These are phyloP conservation scores for Bettongia penicillata DNA, from an alignment of 2,113 vertebrate genomes.

Conservation along the genomic window DNA sequence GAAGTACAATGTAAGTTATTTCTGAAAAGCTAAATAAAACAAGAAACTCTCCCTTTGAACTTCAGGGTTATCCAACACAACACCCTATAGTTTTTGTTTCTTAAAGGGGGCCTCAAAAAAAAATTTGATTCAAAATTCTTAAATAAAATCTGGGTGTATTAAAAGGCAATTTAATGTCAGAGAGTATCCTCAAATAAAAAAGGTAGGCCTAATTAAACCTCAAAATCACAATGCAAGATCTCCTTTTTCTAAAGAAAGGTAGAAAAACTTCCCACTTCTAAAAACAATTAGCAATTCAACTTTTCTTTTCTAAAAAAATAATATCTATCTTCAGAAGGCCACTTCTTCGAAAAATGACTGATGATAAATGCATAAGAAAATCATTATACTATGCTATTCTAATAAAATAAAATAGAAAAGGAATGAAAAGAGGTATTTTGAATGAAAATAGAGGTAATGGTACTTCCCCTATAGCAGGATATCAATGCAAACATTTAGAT, in stretches of 20 bases:
- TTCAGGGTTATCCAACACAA: conserved; percentile 10
- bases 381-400: background rate
- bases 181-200: conserved; percentile 1
- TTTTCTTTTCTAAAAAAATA: no score
- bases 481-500: background rate
- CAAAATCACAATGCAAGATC: background rate
- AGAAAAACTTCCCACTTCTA: background rate
- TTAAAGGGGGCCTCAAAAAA: background rate
- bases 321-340: background rate
- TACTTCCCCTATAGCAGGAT: background rate
- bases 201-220: conserved; percentile 6
- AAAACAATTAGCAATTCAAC: background rate
- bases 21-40: background rate
- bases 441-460: background rate
- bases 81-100: background rate
- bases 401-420: background rate
- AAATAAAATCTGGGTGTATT: background rate
- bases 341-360: background rate
- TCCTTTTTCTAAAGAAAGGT: background rate
- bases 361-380: background rate
- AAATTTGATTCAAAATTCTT: background rate
- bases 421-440: background rate
- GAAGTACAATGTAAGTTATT: background rate
- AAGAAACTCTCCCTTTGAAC: background rate
- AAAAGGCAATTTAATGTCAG: background rate